phyloP scores from a whole-genome alignment of 53 echinoderm and acorn worm species.

The Glandiceps talaboti region DNA sequence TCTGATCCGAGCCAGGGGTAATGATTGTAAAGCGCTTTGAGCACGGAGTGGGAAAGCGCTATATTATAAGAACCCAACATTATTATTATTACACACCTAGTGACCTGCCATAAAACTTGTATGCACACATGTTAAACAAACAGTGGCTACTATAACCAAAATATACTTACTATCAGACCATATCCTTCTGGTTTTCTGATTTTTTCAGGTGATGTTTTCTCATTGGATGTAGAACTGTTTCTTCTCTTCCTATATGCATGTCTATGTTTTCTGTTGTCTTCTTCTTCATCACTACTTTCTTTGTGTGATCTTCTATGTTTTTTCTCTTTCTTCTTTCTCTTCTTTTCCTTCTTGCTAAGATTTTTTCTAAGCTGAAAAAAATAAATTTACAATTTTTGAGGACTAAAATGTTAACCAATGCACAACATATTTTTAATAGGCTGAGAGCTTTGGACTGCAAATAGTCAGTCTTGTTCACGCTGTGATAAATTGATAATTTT shows the following conservation, averaged over 20 bases:
- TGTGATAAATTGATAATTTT: too few relatives aligned
- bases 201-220: constrained; percentile 13
- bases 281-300: constrained; percentile 19
- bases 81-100: too few relatives aligned
- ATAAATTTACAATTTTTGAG: too few relatives aligned
- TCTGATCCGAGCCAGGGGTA: too few relatives aligned
- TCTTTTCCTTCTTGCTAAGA: constrained; percentile 31
- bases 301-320: constrained; percentile 48
- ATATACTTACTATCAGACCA: constrained; percentile 61
- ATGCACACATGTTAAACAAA: background rate
- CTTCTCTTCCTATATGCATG: background rate
- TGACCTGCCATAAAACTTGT: constrained; percentile 2
- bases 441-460: too few relatives aligned
- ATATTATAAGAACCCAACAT: too few relatives aligned
- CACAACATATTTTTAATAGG: too few relatives aligned
- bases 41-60: too few relatives aligned
- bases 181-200: constrained; percentile 25
- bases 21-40: too few relatives aligned
- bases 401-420: too few relatives aligned
- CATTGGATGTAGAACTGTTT: constrained; percentile 5
- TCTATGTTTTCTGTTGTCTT: background rate
- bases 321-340: constrained; percentile 31
- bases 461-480: too few relatives aligned
- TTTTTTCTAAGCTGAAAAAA: background rate
- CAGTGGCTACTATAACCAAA: background rate